Evolutionary conservation across 2,113 vertebrate genomes (phyloP).

Genomic region (Varanus komodoensis): DNA sequence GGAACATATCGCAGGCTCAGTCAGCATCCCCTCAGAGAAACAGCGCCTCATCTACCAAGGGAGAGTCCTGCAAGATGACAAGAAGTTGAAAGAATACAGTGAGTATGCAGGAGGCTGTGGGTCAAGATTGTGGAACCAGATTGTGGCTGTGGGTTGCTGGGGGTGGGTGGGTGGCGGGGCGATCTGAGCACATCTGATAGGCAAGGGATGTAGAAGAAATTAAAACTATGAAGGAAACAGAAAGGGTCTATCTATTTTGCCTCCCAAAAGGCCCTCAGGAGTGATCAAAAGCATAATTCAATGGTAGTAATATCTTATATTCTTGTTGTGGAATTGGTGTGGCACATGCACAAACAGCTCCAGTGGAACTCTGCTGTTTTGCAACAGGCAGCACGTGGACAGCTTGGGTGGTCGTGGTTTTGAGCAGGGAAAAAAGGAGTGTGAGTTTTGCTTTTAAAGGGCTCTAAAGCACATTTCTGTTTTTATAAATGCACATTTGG

Average conservation of each 20-base stretch:
- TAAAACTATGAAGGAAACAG: neutral
- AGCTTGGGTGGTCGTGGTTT: neutral
- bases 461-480: neutral
- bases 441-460: neutral
- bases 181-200: neutral
- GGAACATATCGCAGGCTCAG: conserved; percentile 88
- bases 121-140: too few species aligned
- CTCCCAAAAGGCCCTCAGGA: neutral
- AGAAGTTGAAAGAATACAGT: conserved; percentile 92
- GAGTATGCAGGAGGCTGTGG: conserved; percentile 56
- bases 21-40: conserved; percentile 90
- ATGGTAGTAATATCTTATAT: neutral
- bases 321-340: neutral
- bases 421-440: neutral
- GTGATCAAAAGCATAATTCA: neutral
- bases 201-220: neutral
- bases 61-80: conserved; percentile 90
- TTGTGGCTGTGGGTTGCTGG: neutral
- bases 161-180: neutral
- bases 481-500: neutral
- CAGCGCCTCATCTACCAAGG: conserved; percentile 94
- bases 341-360: neutral
- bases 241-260: accelerated
- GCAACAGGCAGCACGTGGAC: too few species aligned
- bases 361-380: too few species aligned